Percentiles rank a stretch among this genome's conserved stretches.
Evolutionary conservation across 2,113 vertebrate species (phyloP).

Genomic region (Lophius piscatorius): DNA sequence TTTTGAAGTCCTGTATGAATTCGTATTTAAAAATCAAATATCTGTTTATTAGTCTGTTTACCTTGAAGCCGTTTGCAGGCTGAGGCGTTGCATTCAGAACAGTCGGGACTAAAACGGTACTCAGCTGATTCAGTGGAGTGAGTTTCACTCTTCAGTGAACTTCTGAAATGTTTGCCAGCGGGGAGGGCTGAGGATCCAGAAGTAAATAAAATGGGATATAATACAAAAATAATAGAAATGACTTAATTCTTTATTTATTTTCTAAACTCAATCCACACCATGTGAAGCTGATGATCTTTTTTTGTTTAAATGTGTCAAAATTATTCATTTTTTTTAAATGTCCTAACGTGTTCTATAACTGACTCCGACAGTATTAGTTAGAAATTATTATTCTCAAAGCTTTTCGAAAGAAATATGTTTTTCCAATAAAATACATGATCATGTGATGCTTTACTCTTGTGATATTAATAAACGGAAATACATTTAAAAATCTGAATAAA

Average conservation of each 20-base stretch:
- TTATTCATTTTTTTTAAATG: conserved; percentile 10
- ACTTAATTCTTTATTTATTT: conserved; percentile 53
- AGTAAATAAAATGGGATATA: conserved; percentile 14
- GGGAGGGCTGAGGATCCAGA: not conserved
- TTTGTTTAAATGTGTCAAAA: conserved; percentile 32
- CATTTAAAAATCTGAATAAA: not conserved
- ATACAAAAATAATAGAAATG: conserved; percentile 12
- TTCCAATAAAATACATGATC: conserved; percentile 25
- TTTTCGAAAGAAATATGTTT: conserved; percentile 51
- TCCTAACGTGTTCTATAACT: conserved; percentile 29
- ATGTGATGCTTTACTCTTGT: conserved; percentile 1
- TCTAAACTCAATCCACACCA: conserved; percentile 16
- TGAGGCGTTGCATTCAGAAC: not conserved
- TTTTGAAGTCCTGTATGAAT: not conserved
- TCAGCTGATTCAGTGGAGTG: not conserved
- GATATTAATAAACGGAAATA: not conserved
- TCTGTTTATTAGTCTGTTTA: too few relatives aligned
- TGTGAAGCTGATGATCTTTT: conserved; percentile 39
- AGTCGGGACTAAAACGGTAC: conserved; percentile 36
- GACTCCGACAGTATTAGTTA: conserved; percentile 47
- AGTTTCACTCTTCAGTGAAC: too few relatives aligned
- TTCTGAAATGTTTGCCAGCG: conserved; percentile 17
- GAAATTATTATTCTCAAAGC: conserved; percentile 29
- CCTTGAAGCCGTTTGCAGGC: not conserved
- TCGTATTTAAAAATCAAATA: not conserved